phyloP scores from a whole-genome alignment of 2,113 vertebrate genomes.

The Amphiprion ocellaris region DNA sequence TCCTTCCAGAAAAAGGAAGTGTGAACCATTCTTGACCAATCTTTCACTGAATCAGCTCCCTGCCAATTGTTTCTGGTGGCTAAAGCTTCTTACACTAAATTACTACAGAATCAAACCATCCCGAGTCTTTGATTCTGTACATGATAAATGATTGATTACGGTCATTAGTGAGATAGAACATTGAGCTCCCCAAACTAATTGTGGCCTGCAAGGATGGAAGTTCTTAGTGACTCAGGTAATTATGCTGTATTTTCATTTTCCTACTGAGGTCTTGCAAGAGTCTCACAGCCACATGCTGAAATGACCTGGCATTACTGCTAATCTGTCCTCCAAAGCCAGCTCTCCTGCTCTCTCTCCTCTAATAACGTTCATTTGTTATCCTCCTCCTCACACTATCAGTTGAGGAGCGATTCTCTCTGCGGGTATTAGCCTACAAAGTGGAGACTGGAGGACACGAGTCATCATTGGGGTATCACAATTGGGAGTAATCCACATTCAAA shows the following conservation, averaged over 20 bases:
- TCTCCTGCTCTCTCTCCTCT: slow-evolving; percentile 51
- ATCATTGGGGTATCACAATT: slow-evolving; percentile 46
- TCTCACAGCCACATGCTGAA: slow-evolving; percentile 57
- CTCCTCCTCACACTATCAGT: slow-evolving; percentile 43
- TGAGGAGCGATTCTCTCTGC: slow-evolving; percentile 33
- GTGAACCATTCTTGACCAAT: neutral
- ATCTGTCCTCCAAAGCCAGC: slow-evolving; percentile 72
- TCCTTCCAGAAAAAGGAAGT: slow-evolving; percentile 29
- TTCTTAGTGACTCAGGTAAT: slow-evolving; percentile 72
- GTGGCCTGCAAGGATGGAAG: slow-evolving; percentile 53
- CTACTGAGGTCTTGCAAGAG: slow-evolving; percentile 48
- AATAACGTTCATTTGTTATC: slow-evolving; percentile 77
- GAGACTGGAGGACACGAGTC: slow-evolving; percentile 55
- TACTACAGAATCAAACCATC: slow-evolving; percentile 54
- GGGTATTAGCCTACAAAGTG: slow-evolving; percentile 55
- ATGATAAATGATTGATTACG: slow-evolving; percentile 75
- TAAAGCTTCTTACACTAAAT: slow-evolving; percentile 58
- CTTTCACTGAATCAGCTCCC: slow-evolving; percentile 43
- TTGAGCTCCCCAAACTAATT: slow-evolving; percentile 59
- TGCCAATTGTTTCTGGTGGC: slow-evolving; percentile 56
- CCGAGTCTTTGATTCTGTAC: slow-evolving; percentile 57
- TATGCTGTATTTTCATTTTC: slow-evolving; percentile 70
- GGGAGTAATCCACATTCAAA: slow-evolving; percentile 58
- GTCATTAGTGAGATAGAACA: slow-evolving; percentile 67
- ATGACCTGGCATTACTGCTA: slow-evolving; percentile 73